Evolutionary conservation across 2,113 vertebrate species (phyloP).

Genomic region (Tragulus kanchil): DNA sequence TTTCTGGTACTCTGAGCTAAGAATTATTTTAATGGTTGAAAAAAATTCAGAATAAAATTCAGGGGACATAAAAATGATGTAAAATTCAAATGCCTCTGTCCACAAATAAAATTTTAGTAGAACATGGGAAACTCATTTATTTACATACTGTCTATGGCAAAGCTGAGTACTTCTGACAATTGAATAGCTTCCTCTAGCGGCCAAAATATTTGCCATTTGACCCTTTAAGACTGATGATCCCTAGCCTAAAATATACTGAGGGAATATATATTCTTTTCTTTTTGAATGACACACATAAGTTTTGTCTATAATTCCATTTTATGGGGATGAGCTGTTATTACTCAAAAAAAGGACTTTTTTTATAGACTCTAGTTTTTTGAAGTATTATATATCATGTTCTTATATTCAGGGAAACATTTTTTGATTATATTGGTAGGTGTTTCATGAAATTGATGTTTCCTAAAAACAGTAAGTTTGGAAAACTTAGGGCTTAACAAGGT

Average conservation of each 20-base stretch:
- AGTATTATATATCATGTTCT: background rate
- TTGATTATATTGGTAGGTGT: background rate
- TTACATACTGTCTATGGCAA: background rate
- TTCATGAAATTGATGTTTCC: background rate
- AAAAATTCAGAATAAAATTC: background rate
- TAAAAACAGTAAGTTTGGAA: background rate
- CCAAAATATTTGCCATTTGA: background rate
- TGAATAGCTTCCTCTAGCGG: background rate
- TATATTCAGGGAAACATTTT: background rate
- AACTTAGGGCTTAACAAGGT: background rate
- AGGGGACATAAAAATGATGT: background rate
- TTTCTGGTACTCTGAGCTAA: background rate
- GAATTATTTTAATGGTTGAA: background rate
- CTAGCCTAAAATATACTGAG: background rate
- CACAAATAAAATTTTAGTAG: background rate
- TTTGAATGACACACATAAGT: background rate
- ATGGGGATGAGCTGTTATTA: background rate
- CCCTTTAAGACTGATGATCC: background rate
- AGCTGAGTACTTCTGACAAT: background rate
- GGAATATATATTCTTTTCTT: background rate
- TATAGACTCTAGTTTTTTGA: background rate
- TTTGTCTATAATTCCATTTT: background rate
- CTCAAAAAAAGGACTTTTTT: background rate
- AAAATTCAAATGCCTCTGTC: background rate
- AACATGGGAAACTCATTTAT: background rate